Base-by-base conservation (phyloP, 2,113 vertebrate genomes). In the Hydrolagus affinis region DNA sequence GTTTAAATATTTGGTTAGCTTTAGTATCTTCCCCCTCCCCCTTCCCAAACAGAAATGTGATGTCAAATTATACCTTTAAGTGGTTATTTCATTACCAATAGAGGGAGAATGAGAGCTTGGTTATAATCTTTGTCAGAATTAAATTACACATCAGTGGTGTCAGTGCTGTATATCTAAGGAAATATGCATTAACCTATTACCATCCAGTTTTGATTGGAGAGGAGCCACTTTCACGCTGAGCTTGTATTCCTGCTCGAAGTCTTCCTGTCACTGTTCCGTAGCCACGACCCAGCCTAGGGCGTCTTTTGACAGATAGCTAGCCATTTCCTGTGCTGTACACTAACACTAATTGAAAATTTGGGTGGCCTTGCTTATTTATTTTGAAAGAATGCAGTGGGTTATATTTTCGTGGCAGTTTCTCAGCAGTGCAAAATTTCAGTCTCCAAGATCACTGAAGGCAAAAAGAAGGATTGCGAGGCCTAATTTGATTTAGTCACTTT, bases 291-390 rank as follows among this genome's bases (percentile, higher is more conserved):
- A 90, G 93, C 93, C 93, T 92, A 89, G 91, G 94, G 93, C 93
- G 90, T 91, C 91, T 92, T 92, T 90, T 92, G 93, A 93, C 89
- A 90, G 92, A 91, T 93, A 92, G 92, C 91, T 86, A 91, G 92
- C 93, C 93, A 93, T 96, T 98, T 98, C 97, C 97, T 98, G 96
- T 95, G 90, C 92, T 94, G 94, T 94, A 93, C 95, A 94, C 92
- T 89, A 94, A 94, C 93, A 94, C 95, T 99, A 97, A 98, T 98
- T 98, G 95, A 95, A 97, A 96, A 96, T 97, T 96, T 97, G 97
- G 97, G 97, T 99, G 97, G 97, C 96, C 97, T 93, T 97, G 96
- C 97, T 98, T 99, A 97, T 99, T 98, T 98, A 97, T 95, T 95
- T 96, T 96, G 94, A 94, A 95, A 96, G 96, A 99, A 98, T 96